Evolutionary conservation across 30 jellyfish, hydroid and myxozoan species (phyloP).

Genomic region (Cassiopea andromeda): DNA sequence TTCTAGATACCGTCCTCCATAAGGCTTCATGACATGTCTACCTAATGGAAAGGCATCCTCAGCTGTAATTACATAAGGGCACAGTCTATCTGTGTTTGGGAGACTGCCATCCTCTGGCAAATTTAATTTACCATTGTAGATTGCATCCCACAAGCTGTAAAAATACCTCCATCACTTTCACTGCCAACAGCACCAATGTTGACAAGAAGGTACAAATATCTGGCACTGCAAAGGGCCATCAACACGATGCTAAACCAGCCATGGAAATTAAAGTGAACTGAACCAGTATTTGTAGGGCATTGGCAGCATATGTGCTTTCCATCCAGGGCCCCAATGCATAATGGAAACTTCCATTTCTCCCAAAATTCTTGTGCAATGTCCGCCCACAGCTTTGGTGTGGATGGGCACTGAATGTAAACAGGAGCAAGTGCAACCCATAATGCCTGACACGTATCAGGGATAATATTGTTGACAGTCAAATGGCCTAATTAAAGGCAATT

Average conservation of each 20-base stretch:
- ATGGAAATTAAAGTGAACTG: slow-evolving; percentile 22
- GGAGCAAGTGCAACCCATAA: slow-evolving; percentile 21
- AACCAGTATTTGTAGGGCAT: neutral
- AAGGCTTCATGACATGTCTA: slow-evolving; percentile 64
- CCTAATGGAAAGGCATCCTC: slow-evolving; percentile 70
- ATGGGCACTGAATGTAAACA: slow-evolving; percentile 43
- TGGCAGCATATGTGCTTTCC: neutral
- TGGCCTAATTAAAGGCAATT: slow-evolving; percentile 52
- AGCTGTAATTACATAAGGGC: slow-evolving; percentile 63
- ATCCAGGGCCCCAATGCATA: slow-evolving; percentile 43
- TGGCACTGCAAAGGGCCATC: slow-evolving; percentile 58
- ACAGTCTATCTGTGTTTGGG: slow-evolving; percentile 42
- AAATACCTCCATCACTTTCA: slow-evolving; percentile 58
- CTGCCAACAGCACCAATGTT: slow-evolving; percentile 58
- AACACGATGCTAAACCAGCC: slow-evolving; percentile 51
- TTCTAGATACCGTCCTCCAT: slow-evolving; percentile 53
- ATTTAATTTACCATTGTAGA: slow-evolving; percentile 31
- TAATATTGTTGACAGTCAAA: slow-evolving; percentile 49
- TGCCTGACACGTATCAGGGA: slow-evolving; percentile 53
- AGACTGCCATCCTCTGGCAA: slow-evolving; percentile 37
- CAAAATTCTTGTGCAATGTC: slow-evolving; percentile 58
- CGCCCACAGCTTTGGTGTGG: slow-evolving; percentile 48
- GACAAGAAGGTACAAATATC: slow-evolving; percentile 29
- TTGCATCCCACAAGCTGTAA: slow-evolving; percentile 37
- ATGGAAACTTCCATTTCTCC: slow-evolving; percentile 54